Conservation (phyloP, 1,140 invertebrate species). For the Ips nitidus region DNA sequence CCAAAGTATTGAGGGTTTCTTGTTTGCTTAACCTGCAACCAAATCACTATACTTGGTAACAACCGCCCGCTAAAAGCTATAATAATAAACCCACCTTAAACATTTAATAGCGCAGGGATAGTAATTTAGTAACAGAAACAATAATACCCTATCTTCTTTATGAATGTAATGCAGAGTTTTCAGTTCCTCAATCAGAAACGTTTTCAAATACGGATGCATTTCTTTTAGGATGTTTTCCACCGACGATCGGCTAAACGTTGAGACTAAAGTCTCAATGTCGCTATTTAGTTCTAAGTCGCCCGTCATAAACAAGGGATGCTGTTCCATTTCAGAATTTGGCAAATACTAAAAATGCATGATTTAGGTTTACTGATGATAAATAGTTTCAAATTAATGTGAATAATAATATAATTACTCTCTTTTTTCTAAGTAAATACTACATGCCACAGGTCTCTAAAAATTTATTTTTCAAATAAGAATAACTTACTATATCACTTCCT, state of each 20-base stretch:
- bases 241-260: conserved; percentile 23
- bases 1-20: conserved; percentile 37
- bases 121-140: conserved; percentile 37
- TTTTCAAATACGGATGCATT: conserved; percentile 33
- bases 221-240: conserved; percentile 31
- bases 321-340: conserved; percentile 13
- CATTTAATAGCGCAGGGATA: conserved; percentile 38
- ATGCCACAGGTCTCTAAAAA: too few species aligned
- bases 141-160: conserved; percentile 35
- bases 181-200: conserved; percentile 33
- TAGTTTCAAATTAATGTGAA: neutral
- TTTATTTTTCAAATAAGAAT: conserved; percentile 2
- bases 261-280: conserved; percentile 24
- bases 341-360: conserved; percentile 12
- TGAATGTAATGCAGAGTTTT: conserved; percentile 31
- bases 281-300: conserved; percentile 33
- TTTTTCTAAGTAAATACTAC: too few species aligned
- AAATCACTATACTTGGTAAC: neutral
- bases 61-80: neutral
- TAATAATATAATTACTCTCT: too few species aligned
- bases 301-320: conserved; percentile 33
- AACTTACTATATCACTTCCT: conserved; percentile 16
- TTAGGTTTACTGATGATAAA: neutral
- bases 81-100: conserved; percentile 22
- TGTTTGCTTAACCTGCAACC: conserved; percentile 33